Evolutionary conservation across 2,113 vertebrate genomes (phyloP).

Genomic region (Pongo abelii): DNA sequence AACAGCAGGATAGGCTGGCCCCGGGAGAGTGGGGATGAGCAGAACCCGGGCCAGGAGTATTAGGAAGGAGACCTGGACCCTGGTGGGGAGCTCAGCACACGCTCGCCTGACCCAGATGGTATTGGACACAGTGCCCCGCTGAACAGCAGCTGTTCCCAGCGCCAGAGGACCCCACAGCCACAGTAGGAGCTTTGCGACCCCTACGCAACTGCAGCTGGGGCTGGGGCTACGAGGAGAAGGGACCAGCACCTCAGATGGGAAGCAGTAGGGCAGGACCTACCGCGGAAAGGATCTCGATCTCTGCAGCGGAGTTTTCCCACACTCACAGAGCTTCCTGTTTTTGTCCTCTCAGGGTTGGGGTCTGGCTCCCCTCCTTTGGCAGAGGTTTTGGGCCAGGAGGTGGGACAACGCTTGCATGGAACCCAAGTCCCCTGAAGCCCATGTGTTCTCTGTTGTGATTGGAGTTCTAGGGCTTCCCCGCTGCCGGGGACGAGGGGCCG

Average conservation of each 20-base stretch:
- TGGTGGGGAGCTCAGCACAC: not conserved
- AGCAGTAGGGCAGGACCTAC: not conserved
- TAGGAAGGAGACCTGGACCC: slow-evolving; percentile 15
- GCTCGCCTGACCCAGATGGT: not conserved
- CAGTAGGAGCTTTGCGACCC: not conserved
- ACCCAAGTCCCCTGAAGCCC: not conserved
- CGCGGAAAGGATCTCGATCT: not conserved
- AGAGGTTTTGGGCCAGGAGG: not conserved
- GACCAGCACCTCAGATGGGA: slow-evolving; percentile 45
- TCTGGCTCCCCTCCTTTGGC: not conserved
- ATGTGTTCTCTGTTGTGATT: not conserved
- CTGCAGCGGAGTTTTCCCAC: not conserved
- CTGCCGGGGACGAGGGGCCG: slow-evolving; percentile 36
- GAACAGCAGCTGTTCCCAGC: not conserved
- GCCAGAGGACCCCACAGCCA: not conserved
- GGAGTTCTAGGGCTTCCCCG: slow-evolving; percentile 47
- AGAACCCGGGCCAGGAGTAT: not conserved
- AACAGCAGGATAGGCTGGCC: not conserved
- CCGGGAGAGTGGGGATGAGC: slow-evolving; percentile 41
- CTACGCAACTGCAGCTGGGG: not conserved
- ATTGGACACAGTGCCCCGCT: not conserved
- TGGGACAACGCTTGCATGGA: not conserved
- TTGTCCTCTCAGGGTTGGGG: not conserved
- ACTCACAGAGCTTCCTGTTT: not conserved
- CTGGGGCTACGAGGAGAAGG: not conserved